Base-by-base conservation (phyloP, 1,140 invertebrate species). In the Anastrepha obliqua region DNA sequence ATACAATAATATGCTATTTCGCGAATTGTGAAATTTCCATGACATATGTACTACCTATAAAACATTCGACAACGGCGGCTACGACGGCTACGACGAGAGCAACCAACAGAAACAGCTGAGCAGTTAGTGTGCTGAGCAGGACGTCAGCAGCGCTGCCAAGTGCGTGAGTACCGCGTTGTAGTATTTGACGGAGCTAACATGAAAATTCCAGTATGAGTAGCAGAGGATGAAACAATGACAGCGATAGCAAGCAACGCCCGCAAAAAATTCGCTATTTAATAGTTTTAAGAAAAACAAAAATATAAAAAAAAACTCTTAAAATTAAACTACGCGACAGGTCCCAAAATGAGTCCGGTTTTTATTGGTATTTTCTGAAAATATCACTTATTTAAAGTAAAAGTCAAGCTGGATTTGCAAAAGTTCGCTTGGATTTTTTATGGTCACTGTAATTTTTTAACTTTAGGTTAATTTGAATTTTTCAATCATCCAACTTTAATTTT, bases 1-100 rank as follows among this genome's bases (percentile, higher is more conserved):
- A 55, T 55, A 55, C 5, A 7, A 55, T 55, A 55, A 55, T 55
- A 11, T 42, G 64, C 64, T 4, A 20, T 8, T 65, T 65, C 15
- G 60, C 60, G n/a, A 62, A 62, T 62, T 62, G 17, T 65, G 64
- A 65, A 65, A 65, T 65, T 65, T 65, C 64, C 64, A 42, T 67
- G 64, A 20, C 29, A 64, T 29, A 67, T 29, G 9, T 9, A 55
- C 29, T 29, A 29, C 29, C 29, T 29, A 29, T 29, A 20, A 64
- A 64, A 64, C 62, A 17, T 20, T 64, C 62, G 20, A 64, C n/a
- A 64, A 64, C 62, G 7, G 62, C 29, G 29, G 29, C 29, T 29
- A 29, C 29, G 29, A 29, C n/a, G 62, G 7, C n/a, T 39, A 67
- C 64, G 29, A 42, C 29, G 29, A 39, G 64, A 67, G 64, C 64